Base-by-base conservation (phyloP, 2,113 vertebrate genomes). In the Antennarius striatus region DNA sequence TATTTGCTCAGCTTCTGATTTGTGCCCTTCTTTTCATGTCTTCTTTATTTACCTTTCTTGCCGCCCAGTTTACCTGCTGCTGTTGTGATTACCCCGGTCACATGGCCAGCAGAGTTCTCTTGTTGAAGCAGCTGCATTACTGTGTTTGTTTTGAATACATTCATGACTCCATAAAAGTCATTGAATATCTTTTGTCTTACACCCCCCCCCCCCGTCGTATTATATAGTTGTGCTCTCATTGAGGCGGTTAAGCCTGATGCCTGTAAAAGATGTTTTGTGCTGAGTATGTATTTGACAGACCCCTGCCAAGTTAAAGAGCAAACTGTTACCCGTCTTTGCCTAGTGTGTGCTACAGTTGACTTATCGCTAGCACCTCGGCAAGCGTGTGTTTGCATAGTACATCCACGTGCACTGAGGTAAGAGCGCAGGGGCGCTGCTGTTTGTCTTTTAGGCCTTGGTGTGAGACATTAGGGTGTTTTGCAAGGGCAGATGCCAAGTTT, bases 1-100 rank as follows among this genome's bases (percentile, higher is more conserved):
- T 88, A 89, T 92, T 92, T 90, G 85, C 82, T 78, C 68, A 74
- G 75, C 85, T 87, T 88, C 84, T 82, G 85, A 90, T 90, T 89
- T 85, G 67, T 60, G 73, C 68, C 40, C 64, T 63, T 77, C 81
- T 77, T 89, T 88, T 12, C 74, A 66, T 69, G 76, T 73, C 69
- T 50, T 67, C 84, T 77, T 88, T 88, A 82, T 88, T 88, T 87
- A 86, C 73, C 79, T 85, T 82, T 73, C 77, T 65, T 54, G 70
- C 70, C 11, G 71, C 64, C 71, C 60, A 42, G 63, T 83, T 83
- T 84, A 90, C 88, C 72, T 80, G 84, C 89, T 87, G 87, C 82
- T 60, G 85, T 75, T 54, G 57, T 85, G 82, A 82, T 88, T 71
- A 74, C n/a, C 60, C 30, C 30, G 1, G 67, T 70, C 16, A n/a